A percentile compares a stretch with the other conserved stretches of the same genome.
Conservation (phyloP, 2,888 invertebrate species). For the Pseudococcus viburni region DNA sequence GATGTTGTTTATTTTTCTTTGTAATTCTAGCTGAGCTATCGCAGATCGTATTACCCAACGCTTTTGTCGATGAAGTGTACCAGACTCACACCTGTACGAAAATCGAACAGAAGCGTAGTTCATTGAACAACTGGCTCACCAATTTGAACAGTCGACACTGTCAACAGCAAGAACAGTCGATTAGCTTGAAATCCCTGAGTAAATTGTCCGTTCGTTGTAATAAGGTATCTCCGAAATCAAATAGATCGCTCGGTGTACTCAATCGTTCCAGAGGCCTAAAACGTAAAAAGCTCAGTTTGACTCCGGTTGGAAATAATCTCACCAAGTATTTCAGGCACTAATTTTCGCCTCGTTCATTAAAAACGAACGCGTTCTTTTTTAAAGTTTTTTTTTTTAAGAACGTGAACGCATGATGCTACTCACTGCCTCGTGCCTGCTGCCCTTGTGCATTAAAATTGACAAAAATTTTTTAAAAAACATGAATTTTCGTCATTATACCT, state of each 20-base stretch:
- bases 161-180: not conserved
- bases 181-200: not conserved
- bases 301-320: not conserved
- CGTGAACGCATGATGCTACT: too few relatives aligned
- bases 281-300: conserved; percentile 14
- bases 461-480: too few relatives aligned
- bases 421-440: too few relatives aligned
- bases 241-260: not conserved
- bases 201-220: conserved; percentile 9
- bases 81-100: conserved; percentile 22
- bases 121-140: conserved; percentile 7
- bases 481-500: too few relatives aligned
- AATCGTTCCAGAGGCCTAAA: not conserved
- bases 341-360: too few relatives aligned
- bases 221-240: conserved; percentile 1
- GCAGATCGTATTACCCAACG: not conserved
- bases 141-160: not conserved
- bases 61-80: not conserved
- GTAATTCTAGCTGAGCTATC: not conserved
- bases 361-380: too few relatives aligned
- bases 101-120: not conserved
- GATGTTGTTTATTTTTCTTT: not conserved
- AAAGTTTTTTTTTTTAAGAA: not conserved
- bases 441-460: too few relatives aligned
- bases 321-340: conserved; percentile 23